Evolutionary conservation across 2,113 vertebrate species (phyloP), one percentile per base, ranked within the genome.

Genomic region (Falcunculus frontatus): DNA sequence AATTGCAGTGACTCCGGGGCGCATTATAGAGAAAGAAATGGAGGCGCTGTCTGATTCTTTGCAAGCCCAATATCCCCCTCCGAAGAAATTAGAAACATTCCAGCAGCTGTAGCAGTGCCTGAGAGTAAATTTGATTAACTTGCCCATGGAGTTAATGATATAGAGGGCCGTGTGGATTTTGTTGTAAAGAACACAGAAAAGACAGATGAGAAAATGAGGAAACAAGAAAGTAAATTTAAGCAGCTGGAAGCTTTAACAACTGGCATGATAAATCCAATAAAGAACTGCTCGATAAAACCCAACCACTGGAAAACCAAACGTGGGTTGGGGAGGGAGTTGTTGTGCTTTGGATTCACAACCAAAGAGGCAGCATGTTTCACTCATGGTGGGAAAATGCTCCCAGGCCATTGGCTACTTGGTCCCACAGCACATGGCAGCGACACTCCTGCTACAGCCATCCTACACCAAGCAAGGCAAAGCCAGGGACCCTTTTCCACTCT

Each of bases 201-300:
- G 97, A 96, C 96, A 96, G 97, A 96, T 97, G 97, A 97, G 97
- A 96, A 97, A 97, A 97, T 97, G 97, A 97, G 97, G 97, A 97
- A 97, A 96, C 97, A 96, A 96, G 97, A 95, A 96, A 97, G 96
- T 97, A 97, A 97, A 97, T 97, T 97, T 97, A 96, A 97, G 96
- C 96, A 85, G 95, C 95, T 97, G 96, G 96, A 97, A 97, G 96
- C 96, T 96, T 97, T 97, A 97, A 96, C 97, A 97, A 97, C 96
- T 95, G 94, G 96, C 89, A 97, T 96, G 96, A 97, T 97, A 97
- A 97, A 97, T 96, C 96, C 97, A 97, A 94, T 94, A 97, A 95
- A 92, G 96, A 97, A 96, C 93, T 96, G 89, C 95, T 97, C 95
- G 73, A 95, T 97, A 97, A 97, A 97, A 96, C 94, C 64, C 90